These are phyloP conservation scores for Lichenostomus cassidix DNA, from an alignment of 2,113 vertebrate genomes.

Conservation along the genomic window DNA sequence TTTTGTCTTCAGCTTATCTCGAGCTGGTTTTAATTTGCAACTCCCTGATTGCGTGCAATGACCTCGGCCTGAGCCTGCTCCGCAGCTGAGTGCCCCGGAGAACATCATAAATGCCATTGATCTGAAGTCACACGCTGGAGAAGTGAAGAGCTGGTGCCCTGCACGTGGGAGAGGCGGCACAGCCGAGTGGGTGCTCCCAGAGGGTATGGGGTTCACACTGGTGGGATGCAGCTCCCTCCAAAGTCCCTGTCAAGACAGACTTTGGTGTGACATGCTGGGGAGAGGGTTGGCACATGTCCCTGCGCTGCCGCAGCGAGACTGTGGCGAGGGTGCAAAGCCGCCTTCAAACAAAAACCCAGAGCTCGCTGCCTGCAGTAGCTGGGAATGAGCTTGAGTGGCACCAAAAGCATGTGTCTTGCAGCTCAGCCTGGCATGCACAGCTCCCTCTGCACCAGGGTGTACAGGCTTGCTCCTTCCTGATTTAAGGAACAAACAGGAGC, in stretches of 20 bases:
- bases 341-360: not conserved
- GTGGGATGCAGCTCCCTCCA: not conserved
- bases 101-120: slow-evolving; percentile 26
- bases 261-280: not conserved
- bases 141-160: not conserved
- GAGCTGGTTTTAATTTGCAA: slow-evolving; percentile 42
- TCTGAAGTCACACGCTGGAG: not conserved
- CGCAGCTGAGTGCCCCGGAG: not conserved
- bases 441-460: not conserved
- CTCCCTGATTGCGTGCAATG: not conserved
- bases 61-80: slow-evolving; percentile 25
- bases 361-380: not conserved
- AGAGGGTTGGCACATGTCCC: not conserved
- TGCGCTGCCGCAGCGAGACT: not conserved
- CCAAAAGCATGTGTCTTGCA: not conserved
- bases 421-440: not conserved
- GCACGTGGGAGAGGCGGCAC: not conserved
- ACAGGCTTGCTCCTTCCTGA: not conserved
- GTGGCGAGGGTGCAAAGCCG: not conserved
- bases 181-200: not conserved
- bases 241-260: not conserved
- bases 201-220: accelerated
- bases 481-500: not conserved
- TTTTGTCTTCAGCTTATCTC: slow-evolving; percentile 45
- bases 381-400: not conserved